Evolutionary conservation across 1,140 invertebrate genomes (phyloP), one percentile per base, ranked within the genome.

Genomic region (Ostrea denselamellosa): DNA sequence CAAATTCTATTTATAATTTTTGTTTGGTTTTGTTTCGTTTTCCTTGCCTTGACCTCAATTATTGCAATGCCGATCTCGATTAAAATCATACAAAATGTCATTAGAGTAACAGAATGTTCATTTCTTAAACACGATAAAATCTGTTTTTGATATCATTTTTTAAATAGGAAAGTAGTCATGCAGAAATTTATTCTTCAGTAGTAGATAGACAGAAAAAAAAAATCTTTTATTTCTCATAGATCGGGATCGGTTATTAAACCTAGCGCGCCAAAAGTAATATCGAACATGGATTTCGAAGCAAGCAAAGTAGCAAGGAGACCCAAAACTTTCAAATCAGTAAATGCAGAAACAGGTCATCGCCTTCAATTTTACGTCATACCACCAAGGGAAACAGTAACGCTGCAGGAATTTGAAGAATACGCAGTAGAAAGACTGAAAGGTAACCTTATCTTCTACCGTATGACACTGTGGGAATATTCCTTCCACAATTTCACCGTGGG

Each of bases 341-440:
- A 71, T 12, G 12, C 68, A 25, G 68, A 22, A 71, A 25, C 8
- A 34, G 22, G 25, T 25, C 68, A 71, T 17, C 22, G 68, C 8
- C 86, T 93, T 14, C 92, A 93, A 87, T 96, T 99, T 91, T 99
- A 98, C 93, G 96, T 96, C 91, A 91, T 96, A n/a, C 97, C 97
- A 58, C 98, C 98, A n/a, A 95, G 92, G 68, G 96, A 96, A 88
- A 95, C 96, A 85, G 96, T 99, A 86, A 96, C 96, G 86, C 95
- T 99, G 28, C 95, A 96, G 87, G 97, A 98, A 93, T 98, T 99
- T 95, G 97, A 99, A 96, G 96, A 97, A 84, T 96, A 97, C 90
- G 97, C 97, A 12, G 93, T 98, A 51, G 97, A 98, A 93, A 96
- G 98, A 92, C 94, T 99, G 54, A 97, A 97, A 95, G 95, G 96